Evolutionary conservation across 2,888 invertebrate species (phyloP).

Genomic region (Tuta absoluta): DNA sequence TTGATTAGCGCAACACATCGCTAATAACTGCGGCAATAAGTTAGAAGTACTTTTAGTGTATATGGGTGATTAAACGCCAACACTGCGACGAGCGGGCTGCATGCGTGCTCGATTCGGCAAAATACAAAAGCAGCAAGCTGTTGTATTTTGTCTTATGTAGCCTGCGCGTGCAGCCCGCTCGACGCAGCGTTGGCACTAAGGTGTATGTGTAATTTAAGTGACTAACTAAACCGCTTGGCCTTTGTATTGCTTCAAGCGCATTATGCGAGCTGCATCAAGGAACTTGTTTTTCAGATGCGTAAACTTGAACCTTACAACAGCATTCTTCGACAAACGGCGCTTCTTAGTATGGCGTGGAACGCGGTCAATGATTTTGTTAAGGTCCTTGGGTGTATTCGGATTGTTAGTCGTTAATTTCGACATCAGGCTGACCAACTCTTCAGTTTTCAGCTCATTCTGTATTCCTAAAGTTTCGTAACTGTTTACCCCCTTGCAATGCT

Average conservation of each 20-base stretch:
- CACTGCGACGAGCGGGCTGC: too few species aligned
- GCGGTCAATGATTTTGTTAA: not conserved
- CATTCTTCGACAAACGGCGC: not conserved
- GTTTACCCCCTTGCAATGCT: not conserved
- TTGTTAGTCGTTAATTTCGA: not conserved
- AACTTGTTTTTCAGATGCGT: not conserved
- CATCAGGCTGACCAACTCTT: conserved; percentile 1
- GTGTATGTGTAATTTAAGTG: too few species aligned
- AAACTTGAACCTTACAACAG: not conserved
- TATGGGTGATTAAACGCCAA: too few species aligned
- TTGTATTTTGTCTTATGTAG: too few species aligned
- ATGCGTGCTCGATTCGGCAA: too few species aligned
- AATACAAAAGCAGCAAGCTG: too few species aligned
- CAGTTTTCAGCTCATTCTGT: not conserved
- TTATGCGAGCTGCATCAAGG: not conserved
- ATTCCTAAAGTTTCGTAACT: not conserved
- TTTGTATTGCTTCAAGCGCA: not conserved
- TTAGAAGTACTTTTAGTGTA: too few species aligned
- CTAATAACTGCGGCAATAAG: too few species aligned
- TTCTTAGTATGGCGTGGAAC: not conserved
- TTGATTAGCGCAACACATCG: too few species aligned
- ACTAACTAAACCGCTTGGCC: not conserved
- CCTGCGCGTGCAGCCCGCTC: too few species aligned
- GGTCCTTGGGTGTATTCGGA: not conserved
- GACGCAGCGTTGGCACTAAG: too few species aligned